Conservation (phyloP, 2,888 invertebrate species). For the Acanthococcus lagerstroemiae region DNA sequence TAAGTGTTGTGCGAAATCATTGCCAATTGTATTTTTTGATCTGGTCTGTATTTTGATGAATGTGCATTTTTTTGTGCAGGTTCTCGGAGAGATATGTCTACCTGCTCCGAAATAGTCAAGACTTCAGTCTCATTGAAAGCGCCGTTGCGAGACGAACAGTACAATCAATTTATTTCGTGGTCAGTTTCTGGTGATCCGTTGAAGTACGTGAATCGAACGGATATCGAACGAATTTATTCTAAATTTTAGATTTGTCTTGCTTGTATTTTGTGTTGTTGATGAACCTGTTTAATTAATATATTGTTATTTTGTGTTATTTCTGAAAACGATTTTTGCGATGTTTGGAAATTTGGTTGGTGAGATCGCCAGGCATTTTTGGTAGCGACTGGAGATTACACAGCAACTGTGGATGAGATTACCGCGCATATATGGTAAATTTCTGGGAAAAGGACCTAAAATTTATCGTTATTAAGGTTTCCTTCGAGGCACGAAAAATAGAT, state of each 20-base stretch:
- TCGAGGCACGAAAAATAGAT: too few relatives aligned
- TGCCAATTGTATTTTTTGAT: not conserved
- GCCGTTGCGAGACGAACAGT: slow-evolving; percentile 31
- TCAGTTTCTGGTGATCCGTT: slow-evolving; percentile 1
- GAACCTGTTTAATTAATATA: too few relatives aligned
- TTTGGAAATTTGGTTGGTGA: too few relatives aligned
- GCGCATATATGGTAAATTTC: too few relatives aligned
- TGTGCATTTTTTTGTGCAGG: slow-evolving; percentile 26
- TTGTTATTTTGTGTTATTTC: too few relatives aligned
- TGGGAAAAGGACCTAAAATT: too few relatives aligned
- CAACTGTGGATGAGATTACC: too few relatives aligned
- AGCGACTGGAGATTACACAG: too few relatives aligned
- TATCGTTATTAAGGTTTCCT: too few relatives aligned
- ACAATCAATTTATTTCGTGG: slow-evolving; percentile 23
- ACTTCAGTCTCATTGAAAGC: slow-evolving; percentile 28
- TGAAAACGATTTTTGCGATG: too few relatives aligned
- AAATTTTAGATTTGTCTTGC: slow-evolving; percentile 2
- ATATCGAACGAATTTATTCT: slow-evolving; percentile 4
- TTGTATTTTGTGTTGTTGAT: too few relatives aligned
- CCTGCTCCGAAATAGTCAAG: slow-evolving; percentile 33
- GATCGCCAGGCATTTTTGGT: too few relatives aligned
- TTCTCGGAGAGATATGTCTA: slow-evolving; percentile 4
- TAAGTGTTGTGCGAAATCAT: slow-evolving; percentile 18
- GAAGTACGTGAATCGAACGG: not conserved
- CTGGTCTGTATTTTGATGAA: not conserved